These are phyloP conservation scores for Tragelaphus eurycerus DNA, from an alignment of 2,797 vertebrate genomes.

Conservation along the genomic window DNA sequence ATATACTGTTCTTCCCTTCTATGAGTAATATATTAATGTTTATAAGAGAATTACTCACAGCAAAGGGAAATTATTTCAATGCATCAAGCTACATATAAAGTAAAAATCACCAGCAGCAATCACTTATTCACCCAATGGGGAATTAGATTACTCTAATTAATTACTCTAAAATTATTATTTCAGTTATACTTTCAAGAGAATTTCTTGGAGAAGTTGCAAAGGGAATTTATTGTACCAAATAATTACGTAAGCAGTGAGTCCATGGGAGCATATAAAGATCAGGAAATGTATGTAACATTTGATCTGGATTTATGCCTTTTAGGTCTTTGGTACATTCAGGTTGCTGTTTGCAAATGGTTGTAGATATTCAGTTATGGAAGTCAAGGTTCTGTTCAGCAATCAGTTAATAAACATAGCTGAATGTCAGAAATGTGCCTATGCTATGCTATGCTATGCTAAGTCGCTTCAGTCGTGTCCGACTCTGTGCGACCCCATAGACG, in stretches of 20 bases:
- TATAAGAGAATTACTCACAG: neutral
- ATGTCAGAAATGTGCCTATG: neutral
- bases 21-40: neutral
- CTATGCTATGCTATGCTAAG: no score
- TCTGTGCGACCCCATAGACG: no score
- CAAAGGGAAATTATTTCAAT: neutral
- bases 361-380: neutral
- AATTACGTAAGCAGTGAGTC: neutral
- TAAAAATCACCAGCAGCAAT: neutral
- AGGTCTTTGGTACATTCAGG: neutral
- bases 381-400: neutral
- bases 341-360: constrained; percentile 3
- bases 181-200: neutral
- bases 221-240: neutral
- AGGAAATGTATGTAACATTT: neutral
- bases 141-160: no score
- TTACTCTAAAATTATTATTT: neutral
- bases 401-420: neutral
- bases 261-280: neutral
- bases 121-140: neutral
- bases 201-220: neutral
- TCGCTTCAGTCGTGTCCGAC: no score
- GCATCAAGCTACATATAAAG: neutral
- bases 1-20: neutral
- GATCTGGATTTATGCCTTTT: neutral